Percentiles rank a stretch among this genome's conserved stretches.
Conservation (phyloP, 2,113 vertebrate genomes). For the Nesospiza acunhae region DNA sequence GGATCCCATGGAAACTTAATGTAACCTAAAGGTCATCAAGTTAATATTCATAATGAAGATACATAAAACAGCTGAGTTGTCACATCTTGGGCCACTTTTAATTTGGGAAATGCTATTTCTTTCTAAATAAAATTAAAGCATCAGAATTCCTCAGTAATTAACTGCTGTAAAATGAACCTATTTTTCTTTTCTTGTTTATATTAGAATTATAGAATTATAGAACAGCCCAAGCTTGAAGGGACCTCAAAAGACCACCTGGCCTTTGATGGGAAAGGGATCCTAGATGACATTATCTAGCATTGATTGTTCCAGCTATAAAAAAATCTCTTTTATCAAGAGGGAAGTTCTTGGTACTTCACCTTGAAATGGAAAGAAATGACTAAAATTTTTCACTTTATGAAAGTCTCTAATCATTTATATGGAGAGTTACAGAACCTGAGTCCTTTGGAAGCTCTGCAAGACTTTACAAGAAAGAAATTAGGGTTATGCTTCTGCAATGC, state of each 20-base stretch:
- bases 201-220: background rate
- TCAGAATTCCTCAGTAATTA: background rate
- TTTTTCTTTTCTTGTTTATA: background rate
- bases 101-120: background rate
- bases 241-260: background rate
- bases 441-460: background rate
- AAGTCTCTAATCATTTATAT: background rate
- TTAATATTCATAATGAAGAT: background rate
- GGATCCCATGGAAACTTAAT: background rate
- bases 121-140: background rate
- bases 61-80: background rate
- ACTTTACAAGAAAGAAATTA: background rate
- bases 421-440: background rate
- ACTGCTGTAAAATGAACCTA: accelerated
- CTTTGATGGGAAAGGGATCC: background rate
- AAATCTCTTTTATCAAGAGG: background rate
- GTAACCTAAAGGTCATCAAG: background rate
- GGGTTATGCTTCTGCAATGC: background rate
- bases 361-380: background rate
- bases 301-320: background rate
- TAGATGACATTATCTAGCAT: background rate
- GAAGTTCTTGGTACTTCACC: background rate
- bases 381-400: background rate
- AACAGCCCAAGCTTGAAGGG: background rate
- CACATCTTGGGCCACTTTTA: background rate